Conservation (phyloP, 2,797 vertebrate genomes). For the Cichlasoma orientale region DNA sequence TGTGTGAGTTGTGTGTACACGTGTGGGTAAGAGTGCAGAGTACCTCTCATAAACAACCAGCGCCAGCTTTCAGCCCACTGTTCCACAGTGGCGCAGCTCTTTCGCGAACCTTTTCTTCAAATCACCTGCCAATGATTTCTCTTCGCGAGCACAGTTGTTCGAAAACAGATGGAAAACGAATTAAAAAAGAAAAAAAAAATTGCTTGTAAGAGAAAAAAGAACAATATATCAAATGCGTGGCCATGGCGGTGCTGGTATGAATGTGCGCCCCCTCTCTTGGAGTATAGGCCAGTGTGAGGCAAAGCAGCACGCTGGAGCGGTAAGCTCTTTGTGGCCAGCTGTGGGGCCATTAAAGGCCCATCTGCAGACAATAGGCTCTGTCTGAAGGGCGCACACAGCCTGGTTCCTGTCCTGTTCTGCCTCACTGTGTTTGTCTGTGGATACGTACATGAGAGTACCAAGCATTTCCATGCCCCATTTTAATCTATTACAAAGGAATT, state of each 20-base stretch:
- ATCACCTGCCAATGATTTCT: neutral
- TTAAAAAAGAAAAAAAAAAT: neutral
- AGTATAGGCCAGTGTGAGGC: constrained; percentile 48
- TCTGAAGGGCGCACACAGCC: constrained; percentile 73
- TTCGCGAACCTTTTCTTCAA: neutral
- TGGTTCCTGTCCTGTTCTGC: constrained; percentile 67
- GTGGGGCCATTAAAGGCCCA: constrained; percentile 78
- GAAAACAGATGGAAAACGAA: neutral
- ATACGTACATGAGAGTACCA: constrained; percentile 69
- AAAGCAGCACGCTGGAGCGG: constrained; percentile 54
- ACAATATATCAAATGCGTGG: neutral
- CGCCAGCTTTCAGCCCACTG: constrained; percentile 31
- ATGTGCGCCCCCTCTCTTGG: constrained; percentile 28
- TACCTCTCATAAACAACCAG: constrained; percentile 61
- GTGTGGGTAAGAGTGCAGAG: constrained; percentile 51
- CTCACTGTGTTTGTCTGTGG: constrained; percentile 67
- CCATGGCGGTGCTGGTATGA: constrained; percentile 8
- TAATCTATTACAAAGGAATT: constrained; percentile 53
- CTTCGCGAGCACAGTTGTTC: neutral
- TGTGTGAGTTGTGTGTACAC: constrained; percentile 19
- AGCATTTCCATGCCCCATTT: constrained; percentile 65
- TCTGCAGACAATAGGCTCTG: constrained; percentile 81
- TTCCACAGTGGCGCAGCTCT: neutral
- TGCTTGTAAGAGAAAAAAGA: neutral
- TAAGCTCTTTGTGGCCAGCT: constrained; percentile 76